Evolutionary conservation across 2,797 vertebrate genomes (phyloP), one percentile per base, ranked within the genome.

Genomic region (Oceanodroma leucorhoa): DNA sequence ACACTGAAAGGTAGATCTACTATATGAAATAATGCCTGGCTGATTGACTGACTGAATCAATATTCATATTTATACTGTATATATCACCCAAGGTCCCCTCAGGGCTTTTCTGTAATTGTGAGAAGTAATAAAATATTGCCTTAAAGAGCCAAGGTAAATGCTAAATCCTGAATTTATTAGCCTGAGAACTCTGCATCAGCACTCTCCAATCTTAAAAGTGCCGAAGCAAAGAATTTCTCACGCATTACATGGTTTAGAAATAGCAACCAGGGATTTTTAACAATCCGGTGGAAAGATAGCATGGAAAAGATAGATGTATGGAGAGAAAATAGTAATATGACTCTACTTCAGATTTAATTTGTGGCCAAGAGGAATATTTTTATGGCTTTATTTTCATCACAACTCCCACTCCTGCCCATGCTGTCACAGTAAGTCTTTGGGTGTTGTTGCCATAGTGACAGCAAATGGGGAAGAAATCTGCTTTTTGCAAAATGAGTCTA

Each of bases 101-200:
- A 24, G 72, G 61, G 3, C 30, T 91, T 93, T 89, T 19, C 45
- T 71, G 34, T 86, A 93, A 88, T 94, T 94, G 65, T 0, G 0
- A 73, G 41, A 66, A 70, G 51, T 77, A 83, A 85, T 91, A 92
- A 96, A 93, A 86, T 85, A 83, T 21, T 94, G 67, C 61, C 57
- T 86, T 87, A 81, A 95, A 83, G 34, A 83, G 53, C 65, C 65
- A 90, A 91, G 50, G 57, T 91, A 86, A 91, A 91, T 83, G 54
- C 30, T 75, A 86, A 90, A 73, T 54, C 48, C 88, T 72, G 72
- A 88, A 94, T 90, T 95, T 91, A 94, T 83, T 83, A 90, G 57
- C 26, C 38, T 79, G 51, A 66, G 64, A 72, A 67, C 41, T 93
- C 79, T 71, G 38, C 69, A 72, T 91, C 76, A 95, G 61, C 72